phyloP scores from a whole-genome alignment of 2,797 vertebrate species.

The Helarctos malayanus region DNA sequence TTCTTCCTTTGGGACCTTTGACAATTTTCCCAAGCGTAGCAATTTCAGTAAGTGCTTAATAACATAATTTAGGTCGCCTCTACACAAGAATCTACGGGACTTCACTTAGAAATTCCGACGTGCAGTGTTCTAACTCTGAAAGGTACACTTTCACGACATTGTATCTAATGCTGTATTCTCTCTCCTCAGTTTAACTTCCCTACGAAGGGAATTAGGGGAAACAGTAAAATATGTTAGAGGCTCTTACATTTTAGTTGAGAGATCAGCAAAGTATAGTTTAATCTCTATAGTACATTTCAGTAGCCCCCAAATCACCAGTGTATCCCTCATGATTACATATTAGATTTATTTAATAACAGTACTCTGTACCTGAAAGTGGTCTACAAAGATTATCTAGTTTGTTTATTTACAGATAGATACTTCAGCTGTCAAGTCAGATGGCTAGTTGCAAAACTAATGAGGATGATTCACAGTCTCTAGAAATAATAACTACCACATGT shows the following conservation, averaged over 20 bases:
- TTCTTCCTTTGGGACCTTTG: constrained; percentile 75
- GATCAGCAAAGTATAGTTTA: constrained; percentile 15
- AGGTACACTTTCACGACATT: neutral
- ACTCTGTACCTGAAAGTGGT: constrained; percentile 38
- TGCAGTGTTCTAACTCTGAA: constrained; percentile 17
- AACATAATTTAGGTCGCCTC: constrained; percentile 68
- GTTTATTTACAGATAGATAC: constrained; percentile 47
- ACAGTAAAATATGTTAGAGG: constrained; percentile 30
- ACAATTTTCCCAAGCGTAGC: constrained; percentile 74
- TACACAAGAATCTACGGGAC: constrained; percentile 20
- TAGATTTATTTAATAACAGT: constrained; percentile 57
- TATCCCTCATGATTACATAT: neutral
- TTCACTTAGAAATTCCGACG: constrained; percentile 28
- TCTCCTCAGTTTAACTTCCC: constrained; percentile 28
- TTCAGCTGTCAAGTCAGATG: constrained; percentile 47
- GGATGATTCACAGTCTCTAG: constrained; percentile 18
- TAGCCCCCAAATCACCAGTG: constrained; percentile 1
- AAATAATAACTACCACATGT: neutral
- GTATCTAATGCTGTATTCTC: neutral
- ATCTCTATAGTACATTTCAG: neutral
- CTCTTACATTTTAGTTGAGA: constrained; percentile 7
- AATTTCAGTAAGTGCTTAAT: constrained; percentile 79
- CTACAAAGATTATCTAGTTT: constrained; percentile 47
- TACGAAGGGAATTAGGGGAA: neutral
- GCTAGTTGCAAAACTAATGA: constrained; percentile 59